Percentiles rank a stretch among this genome's conserved stretches.
Evolutionary conservation across 1,140 invertebrate species (phyloP).

Genomic region (Drosophila suzukii): DNA sequence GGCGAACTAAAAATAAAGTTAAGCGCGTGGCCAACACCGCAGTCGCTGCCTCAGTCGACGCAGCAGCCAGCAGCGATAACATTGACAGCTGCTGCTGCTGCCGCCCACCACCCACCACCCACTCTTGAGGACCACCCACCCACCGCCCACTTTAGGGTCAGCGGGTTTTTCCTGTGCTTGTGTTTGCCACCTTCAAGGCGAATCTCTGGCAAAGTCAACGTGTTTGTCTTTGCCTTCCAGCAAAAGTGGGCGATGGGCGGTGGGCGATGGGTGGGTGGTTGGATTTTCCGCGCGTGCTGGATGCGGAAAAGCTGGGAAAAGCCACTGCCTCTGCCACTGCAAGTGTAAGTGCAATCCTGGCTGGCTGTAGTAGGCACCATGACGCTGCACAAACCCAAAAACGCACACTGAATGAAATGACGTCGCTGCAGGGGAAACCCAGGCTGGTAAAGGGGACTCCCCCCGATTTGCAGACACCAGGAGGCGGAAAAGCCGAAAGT

Average conservation of each 20-base stretch:
- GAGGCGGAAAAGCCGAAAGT: constrained; percentile 3
- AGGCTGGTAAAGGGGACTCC: constrained; percentile 11
- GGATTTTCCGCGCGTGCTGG: constrained; percentile 64
- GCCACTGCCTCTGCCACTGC: constrained; percentile 22
- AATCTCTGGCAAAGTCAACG: constrained; percentile 62
- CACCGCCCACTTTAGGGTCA: constrained; percentile 51
- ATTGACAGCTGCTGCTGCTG: constrained; percentile 68
- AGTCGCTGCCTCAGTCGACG: constrained; percentile 17
- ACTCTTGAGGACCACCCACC: background rate
- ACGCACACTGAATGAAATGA: constrained; percentile 71
- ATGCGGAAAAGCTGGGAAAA: constrained; percentile 47
- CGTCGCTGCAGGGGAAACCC: constrained; percentile 41
- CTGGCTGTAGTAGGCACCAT: constrained; percentile 68
- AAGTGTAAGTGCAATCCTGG: constrained; percentile 56
- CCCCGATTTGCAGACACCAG: background rate
- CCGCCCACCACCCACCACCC: background rate
- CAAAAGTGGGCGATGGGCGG: background rate
- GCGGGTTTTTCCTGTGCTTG: constrained; percentile 29
- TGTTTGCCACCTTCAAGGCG: constrained; percentile 67
- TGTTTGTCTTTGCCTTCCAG: constrained; percentile 80
- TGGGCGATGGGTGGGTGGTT: background rate
- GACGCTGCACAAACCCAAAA: constrained; percentile 59
- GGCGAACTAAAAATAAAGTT: constrained; percentile 81
- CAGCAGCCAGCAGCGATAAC: constrained; percentile 59
- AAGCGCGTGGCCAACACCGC: constrained; percentile 70